A percentile compares a stretch with the other conserved stretches of the same genome.
phyloP scores from a whole-genome alignment of 1,140 invertebrate genomes.

The Bombus waltoni region DNA sequence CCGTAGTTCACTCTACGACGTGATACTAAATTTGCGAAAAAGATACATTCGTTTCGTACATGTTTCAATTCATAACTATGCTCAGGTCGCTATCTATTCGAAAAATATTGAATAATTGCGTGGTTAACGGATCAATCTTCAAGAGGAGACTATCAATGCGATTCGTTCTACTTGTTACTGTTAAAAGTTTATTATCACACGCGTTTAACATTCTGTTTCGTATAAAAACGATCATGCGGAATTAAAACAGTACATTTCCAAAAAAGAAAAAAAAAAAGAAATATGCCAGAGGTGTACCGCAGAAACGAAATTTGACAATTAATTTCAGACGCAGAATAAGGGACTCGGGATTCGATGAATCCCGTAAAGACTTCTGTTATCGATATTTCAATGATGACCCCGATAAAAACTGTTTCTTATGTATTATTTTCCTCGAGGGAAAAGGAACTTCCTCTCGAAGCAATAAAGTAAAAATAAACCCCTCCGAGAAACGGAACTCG shows the following conservation, averaged over 20 bases:
- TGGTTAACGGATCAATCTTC: background rate
- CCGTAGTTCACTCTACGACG: no score
- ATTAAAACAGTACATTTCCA: background rate
- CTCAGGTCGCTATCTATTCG: background rate
- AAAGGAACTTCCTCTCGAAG: background rate
- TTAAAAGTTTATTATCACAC: background rate
- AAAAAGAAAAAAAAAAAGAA: background rate
- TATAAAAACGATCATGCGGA: background rate
- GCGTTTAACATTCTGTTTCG: background rate
- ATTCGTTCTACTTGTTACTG: background rate
- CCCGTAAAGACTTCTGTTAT: background rate
- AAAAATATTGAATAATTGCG: background rate
- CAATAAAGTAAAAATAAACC: background rate
- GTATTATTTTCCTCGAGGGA: background rate
- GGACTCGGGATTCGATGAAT: no score
- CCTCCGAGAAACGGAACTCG: no score
- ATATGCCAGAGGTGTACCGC: background rate
- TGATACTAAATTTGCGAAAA: background rate
- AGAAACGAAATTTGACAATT: slow-evolving; percentile 16
- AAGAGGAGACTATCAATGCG: background rate
- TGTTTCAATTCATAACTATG: background rate
- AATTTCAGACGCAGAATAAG: background rate
- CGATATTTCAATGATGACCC: background rate
- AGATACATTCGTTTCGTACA: background rate
- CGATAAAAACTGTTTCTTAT: background rate